Evolutionary conservation across 2,113 vertebrate genomes (phyloP).

Genomic region (Bostrychus sinensis): DNA sequence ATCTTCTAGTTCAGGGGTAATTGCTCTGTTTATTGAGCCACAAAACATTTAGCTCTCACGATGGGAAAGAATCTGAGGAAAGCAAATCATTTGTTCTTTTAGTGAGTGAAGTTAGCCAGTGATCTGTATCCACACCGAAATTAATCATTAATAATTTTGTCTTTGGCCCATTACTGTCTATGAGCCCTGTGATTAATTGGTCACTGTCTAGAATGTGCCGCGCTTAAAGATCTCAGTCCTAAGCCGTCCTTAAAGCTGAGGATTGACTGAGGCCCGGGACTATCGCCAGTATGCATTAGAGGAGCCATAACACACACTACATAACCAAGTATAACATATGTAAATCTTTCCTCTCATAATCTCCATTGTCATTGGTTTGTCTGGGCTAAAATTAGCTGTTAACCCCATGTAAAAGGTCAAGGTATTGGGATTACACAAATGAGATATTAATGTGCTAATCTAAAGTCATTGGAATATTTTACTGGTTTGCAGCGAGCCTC

Average conservation of each 20-base stretch:
- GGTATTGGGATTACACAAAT: not conserved
- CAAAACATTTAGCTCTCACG: too few species aligned
- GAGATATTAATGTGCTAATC: constrained; percentile 7
- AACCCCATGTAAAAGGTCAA: not conserved
- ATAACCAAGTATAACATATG: not conserved
- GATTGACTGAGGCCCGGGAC: not conserved
- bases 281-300: not conserved
- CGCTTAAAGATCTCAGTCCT: not conserved
- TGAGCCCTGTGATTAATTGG: too few species aligned
- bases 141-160: too few species aligned
- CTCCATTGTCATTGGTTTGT: not conserved
- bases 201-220: too few species aligned
- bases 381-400: not conserved
- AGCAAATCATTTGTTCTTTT: too few species aligned
- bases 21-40: too few species aligned
- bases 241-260: not conserved
- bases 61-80: too few species aligned
- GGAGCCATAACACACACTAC: not conserved
- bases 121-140: too few species aligned
- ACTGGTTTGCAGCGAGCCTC: not conserved
- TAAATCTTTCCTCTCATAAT: not conserved
- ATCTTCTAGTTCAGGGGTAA: too few species aligned
- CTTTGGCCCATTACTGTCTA: too few species aligned
- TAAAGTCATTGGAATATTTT: not conserved
- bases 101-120: too few species aligned